Base-by-base conservation (phyloP, 2,888 invertebrate genomes). In the Acheta domesticus region DNA sequence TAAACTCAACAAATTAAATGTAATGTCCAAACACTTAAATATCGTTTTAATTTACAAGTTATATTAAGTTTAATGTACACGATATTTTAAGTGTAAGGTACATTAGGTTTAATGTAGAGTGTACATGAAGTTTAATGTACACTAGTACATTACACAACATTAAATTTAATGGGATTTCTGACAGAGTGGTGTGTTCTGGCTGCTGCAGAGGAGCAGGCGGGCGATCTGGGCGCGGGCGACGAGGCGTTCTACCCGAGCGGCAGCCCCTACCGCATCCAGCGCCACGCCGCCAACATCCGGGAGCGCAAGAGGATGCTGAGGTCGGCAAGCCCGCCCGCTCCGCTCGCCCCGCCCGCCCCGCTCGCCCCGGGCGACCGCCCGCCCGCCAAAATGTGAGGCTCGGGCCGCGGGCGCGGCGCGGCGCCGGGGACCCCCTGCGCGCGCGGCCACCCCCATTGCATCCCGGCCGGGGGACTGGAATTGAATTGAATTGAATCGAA, bases 261-360 rank as follows among this genome's bases (percentile, higher is more conserved):
- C 1, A 93, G 93, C 11, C 94, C 94, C 11, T 96, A 96, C 87
- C 91, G 96, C 85, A 94, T 96, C 82, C 96, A 97, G 87, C 91
- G 96, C 82, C 96, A 96, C 84, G 96, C 98, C 3, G 96, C 98
- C 81, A 98, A 98, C 88, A 96, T 98, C 83, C 92, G 99, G 84
- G 99, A 99, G 89, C 91, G 98, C 87, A 96, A 97, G 90, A 93
- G 98, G 86, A 98, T 99, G 98, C 94, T 98, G 92, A 96, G 96
- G 94, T 96, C 94, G 92, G 93, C 93, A 91, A 87, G 87, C 75
- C 77, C 76, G 36, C 81, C 80, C 77, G 77, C 74, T 74, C 80
- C 62, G n/a, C n/a, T n/a, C n/a, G n/a, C n/a, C n/a, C 19, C 50
- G 62, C 14, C 62, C 62, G 62, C 81, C 80, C 81, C 80, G 74